phyloP scores from a whole-genome alignment of 2,797 vertebrate species.

The Brotula barbata region DNA sequence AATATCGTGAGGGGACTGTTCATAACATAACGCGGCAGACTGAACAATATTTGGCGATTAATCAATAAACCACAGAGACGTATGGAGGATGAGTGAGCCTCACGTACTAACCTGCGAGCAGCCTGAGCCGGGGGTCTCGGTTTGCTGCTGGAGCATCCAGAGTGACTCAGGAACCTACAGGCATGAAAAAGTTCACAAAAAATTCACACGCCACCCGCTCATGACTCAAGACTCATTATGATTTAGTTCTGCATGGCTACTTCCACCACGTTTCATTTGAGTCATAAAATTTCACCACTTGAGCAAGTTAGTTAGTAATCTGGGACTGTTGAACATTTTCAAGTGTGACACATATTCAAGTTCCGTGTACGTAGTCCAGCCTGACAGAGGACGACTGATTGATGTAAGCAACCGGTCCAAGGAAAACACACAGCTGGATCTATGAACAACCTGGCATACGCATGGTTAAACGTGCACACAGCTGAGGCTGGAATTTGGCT shows the following conservation, averaged over 20 bases:
- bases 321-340: too few relatives aligned
- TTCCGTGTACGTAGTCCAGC: too few relatives aligned
- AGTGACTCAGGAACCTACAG: slow-evolving; percentile 88
- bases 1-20: background rate
- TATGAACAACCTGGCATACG: background rate
- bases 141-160: slow-evolving; percentile 85
- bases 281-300: too few relatives aligned
- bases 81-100: too few relatives aligned
- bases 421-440: background rate
- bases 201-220: background rate
- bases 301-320: too few relatives aligned
- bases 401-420: background rate
- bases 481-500: background rate
- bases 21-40: too few relatives aligned
- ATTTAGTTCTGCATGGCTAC: too few relatives aligned
- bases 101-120: slow-evolving; percentile 84
- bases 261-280: too few relatives aligned
- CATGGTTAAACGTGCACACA: background rate
- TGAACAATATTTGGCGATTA: too few relatives aligned
- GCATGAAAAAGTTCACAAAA: background rate
- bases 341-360: too few relatives aligned
- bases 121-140: slow-evolving; percentile 83
- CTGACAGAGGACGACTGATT: background rate
- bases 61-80: too few relatives aligned
- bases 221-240: too few relatives aligned